Evolutionary conservation across 1,140 invertebrate species (phyloP).

Genomic region (Drosophila eugracilis): DNA sequence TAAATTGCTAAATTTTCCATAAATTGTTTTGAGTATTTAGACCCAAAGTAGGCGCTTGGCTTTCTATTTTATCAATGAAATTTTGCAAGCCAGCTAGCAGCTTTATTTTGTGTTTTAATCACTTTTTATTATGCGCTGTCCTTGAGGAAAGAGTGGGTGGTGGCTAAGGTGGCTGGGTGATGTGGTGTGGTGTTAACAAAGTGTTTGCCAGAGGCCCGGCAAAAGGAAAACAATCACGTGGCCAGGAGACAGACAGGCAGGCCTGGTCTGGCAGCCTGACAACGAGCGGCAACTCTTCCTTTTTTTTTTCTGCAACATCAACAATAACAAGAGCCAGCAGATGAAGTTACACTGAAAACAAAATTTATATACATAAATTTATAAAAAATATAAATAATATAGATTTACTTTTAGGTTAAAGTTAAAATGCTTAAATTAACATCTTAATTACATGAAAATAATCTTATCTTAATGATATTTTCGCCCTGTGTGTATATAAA

Average conservation of each 20-base stretch:
- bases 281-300: slow-evolving; percentile 65
- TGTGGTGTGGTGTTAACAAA: slow-evolving; percentile 41
- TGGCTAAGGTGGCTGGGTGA: not conserved
- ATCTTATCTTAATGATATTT: not conserved
- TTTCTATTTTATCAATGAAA: slow-evolving; percentile 36
- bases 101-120: slow-evolving; percentile 63
- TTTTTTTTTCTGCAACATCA: slow-evolving; percentile 61
- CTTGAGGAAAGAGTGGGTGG: slow-evolving; percentile 12
- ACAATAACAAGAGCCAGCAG: slow-evolving; percentile 61
- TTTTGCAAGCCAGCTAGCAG: slow-evolving; percentile 15
- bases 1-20: too few species aligned
- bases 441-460: too few species aligned
- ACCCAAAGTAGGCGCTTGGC: slow-evolving; percentile 10
- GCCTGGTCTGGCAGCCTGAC: slow-evolving; percentile 66
- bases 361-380: not conserved
- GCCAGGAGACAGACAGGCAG: slow-evolving; percentile 67
- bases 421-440: not conserved
- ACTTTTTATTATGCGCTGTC: slow-evolving; percentile 66
- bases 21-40: slow-evolving; percentile 1
- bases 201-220: slow-evolving; percentile 56
- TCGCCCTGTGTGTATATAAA: slow-evolving; percentile 5
- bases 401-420: not conserved
- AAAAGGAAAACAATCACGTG: slow-evolving; percentile 77
- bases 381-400: too few species aligned
- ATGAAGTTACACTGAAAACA: slow-evolving; percentile 6